Evolutionary conservation across 1,140 invertebrate species (phyloP), one percentile per base, ranked within the genome.

Genomic region (Copidosoma floridanum): DNA sequence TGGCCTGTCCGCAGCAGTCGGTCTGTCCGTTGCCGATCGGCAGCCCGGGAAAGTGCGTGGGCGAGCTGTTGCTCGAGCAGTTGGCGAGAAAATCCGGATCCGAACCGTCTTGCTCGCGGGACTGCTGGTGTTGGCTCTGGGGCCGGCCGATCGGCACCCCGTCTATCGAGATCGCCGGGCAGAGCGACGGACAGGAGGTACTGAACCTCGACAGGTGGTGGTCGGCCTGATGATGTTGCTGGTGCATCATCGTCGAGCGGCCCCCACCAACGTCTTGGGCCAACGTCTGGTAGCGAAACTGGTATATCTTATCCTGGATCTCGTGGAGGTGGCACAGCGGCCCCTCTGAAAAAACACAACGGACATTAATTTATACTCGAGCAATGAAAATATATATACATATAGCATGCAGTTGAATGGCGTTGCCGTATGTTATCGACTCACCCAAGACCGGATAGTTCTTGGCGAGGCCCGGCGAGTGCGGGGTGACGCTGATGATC

Each of bases 401-500:
- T n/a, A n/a, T n/a, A n/a, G n/a, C n/a, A n/a, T n/a, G n/a, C n/a
- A n/a, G n/a, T n/a, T n/a, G n/a, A n/a, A n/a, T n/a, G n/a, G n/a
- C n/a, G n/a, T n/a, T n/a, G n/a, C n/a, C n/a, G n/a, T n/a, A n/a
- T n/a, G n/a, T n/a, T 2, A 47, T 8, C n/a, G 14, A 68, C 67
- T 79, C 77, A 84, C 83, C 83, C 38, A 87, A 72, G 29, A 87
- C 81, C n/a, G 84, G 82, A 73, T 86, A 87, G 63, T 84, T 81
- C 62, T 84, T 85, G 40, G 82, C 82, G 57, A 82, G 79, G 54
- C 82, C 87, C 23, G 90, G 89, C 52, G 90, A 92, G 75, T 93
- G 90, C 3, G 90, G 90, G 27, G 91, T 93, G 43, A 94, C 90
- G 78, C 89, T 92, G 68, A 93, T 93, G 48, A 86, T 93, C 60